Evolutionary conservation across 2,888 invertebrate species (phyloP).

Genomic region (Podotricha telesiphe): DNA sequence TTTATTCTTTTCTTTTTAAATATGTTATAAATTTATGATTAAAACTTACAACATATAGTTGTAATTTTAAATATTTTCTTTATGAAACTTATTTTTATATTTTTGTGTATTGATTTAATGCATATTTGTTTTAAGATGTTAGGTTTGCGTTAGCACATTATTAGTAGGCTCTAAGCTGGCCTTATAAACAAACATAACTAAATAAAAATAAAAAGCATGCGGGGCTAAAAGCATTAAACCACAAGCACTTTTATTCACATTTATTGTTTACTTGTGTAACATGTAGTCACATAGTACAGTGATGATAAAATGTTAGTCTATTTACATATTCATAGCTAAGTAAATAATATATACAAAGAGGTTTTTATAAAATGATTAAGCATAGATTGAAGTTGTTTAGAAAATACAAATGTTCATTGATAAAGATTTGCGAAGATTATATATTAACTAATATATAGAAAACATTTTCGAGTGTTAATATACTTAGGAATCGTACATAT

Average conservation of each 20-base stretch:
- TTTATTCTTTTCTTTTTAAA: neutral
- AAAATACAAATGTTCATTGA: slow-evolving; percentile 36
- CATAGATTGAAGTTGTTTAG: slow-evolving; percentile 38
- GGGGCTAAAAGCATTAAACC: slow-evolving; percentile 80
- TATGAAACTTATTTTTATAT: too few species aligned
- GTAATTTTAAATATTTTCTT: too few species aligned
- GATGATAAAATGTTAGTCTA: slow-evolving; percentile 59
- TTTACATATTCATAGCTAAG: slow-evolving; percentile 45
- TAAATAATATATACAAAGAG: slow-evolving; percentile 45
- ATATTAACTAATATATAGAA: slow-evolving; percentile 29
- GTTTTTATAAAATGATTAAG: slow-evolving; percentile 39
- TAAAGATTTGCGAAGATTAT: slow-evolving; percentile 27
- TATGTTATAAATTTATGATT: too few species aligned
- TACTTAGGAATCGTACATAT: slow-evolving; percentile 14
- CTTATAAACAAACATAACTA: slow-evolving; percentile 57
- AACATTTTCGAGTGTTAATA: slow-evolving; percentile 15
- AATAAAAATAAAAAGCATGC: slow-evolving; percentile 72
- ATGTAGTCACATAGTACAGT: slow-evolving; percentile 68
- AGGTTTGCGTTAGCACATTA: slow-evolving; percentile 45
- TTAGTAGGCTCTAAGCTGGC: slow-evolving; percentile 61
- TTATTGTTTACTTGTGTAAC: slow-evolving; percentile 76
- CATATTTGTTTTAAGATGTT: slow-evolving; percentile 9
- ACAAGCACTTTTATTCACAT: slow-evolving; percentile 79
- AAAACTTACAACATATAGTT: too few species aligned
- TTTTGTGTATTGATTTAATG: neutral